Percentiles rank a stretch among this genome's conserved stretches.
Evolutionary conservation across 2,888 invertebrate species (phyloP).

Genomic region (Keiferia lycopersicella): DNA sequence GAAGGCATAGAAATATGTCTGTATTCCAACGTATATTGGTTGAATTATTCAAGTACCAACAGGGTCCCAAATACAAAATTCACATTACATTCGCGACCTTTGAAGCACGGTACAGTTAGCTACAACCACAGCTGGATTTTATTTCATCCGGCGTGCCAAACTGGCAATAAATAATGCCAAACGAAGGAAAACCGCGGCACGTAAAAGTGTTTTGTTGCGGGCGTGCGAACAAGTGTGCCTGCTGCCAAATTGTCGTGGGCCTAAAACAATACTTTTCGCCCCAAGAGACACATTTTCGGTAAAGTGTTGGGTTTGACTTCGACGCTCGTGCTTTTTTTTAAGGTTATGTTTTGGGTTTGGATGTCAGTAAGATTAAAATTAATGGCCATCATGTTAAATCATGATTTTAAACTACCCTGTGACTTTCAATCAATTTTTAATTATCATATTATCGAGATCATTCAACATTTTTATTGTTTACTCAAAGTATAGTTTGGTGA

Average conservation of each 20-base stretch:
- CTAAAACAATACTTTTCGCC: conserved; percentile 6
- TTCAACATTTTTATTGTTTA: no score
- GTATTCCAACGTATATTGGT: no score
- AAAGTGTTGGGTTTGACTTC: neutral
- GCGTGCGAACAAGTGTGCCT: conserved; percentile 3
- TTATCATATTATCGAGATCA: no score
- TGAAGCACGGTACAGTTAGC: neutral
- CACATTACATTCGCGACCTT: neutral
- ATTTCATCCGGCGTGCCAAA: conserved; percentile 8
- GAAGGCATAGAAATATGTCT: no score
- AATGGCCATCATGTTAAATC: no score
- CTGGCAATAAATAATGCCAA: conserved; percentile 8
- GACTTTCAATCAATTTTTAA: no score
- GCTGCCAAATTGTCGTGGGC: conserved; percentile 6
- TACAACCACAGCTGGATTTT: conserved; percentile 6
- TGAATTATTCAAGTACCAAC: neutral
- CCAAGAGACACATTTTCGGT: neutral
- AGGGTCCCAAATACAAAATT: neutral
- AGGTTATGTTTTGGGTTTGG: no score
- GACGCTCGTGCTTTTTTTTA: no score
- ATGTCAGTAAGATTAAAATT: no score
- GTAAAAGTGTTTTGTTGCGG: conserved; percentile 9
- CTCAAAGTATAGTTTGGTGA: no score
- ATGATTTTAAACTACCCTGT: no score
- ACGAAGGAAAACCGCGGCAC: conserved; percentile 7